A percentile compares a stretch with the other conserved stretches of the same genome.
These are phyloP conservation scores for Eucera pruinosa DNA, from an alignment of 2,888 invertebrate species.

Conservation along the genomic window DNA sequence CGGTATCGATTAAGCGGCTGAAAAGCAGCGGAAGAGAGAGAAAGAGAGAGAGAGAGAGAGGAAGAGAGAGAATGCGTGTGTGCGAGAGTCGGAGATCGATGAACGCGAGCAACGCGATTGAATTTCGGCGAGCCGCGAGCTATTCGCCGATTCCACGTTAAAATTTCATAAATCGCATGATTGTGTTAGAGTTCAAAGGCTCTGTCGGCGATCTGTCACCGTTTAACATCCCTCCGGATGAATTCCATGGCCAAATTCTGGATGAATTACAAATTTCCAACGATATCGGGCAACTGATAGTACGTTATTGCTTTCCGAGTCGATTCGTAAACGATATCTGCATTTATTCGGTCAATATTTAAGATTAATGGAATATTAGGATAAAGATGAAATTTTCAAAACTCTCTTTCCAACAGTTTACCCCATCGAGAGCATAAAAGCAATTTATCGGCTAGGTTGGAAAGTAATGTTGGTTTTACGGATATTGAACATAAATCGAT, in stretches of 20 bases:
- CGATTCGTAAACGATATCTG: not conserved
- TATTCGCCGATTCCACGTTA: constrained; percentile 41
- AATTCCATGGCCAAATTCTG: constrained; percentile 20
- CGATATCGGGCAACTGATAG: not conserved
- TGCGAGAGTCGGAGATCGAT: constrained; percentile 9
- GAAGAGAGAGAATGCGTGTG: not conserved
- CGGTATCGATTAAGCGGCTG: constrained; percentile 52
- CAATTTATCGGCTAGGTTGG: too few relatives aligned
- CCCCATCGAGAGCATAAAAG: too few relatives aligned
- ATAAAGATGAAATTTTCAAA: too few relatives aligned
- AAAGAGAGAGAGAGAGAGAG: not conserved
- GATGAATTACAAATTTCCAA: constrained; percentile 17
- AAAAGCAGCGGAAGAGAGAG: not conserved
- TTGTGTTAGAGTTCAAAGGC: constrained; percentile 44
- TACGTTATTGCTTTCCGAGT: not conserved
- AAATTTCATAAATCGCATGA: constrained; percentile 65
- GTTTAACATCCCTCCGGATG: constrained; percentile 31
- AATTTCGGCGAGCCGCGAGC: constrained; percentile 35
- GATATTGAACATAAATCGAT: too few relatives aligned
- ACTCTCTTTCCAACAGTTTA: too few relatives aligned
- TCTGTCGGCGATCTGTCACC: constrained; percentile 27
- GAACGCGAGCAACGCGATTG: constrained; percentile 28
- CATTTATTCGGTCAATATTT: not conserved
- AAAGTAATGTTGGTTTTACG: too few relatives aligned
- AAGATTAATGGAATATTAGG: too few relatives aligned